Evolutionary conservation across 2,797 vertebrate genomes (phyloP), one percentile per base, ranked within the genome.

Genomic region (Melanotaenia trifasciata): DNA sequence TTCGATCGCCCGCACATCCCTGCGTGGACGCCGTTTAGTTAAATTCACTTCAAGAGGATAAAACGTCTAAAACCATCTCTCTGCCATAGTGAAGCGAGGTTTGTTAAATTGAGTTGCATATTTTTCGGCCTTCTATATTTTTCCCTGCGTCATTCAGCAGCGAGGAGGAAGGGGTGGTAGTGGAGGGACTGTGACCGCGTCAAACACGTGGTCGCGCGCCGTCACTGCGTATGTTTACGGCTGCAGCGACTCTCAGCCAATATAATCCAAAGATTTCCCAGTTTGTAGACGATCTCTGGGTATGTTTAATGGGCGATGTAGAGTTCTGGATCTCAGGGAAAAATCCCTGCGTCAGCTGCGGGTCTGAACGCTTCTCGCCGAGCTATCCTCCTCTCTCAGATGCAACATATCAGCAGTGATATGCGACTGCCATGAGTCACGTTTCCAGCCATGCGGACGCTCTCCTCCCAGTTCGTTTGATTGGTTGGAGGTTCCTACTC

Each of bases 201-300:
- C 18, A 57, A 58, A 74, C 91, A 90, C 90, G 90, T 80, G 88
- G 79, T 81, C 74, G 76, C 35, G 18, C 58, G 40, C 78, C 63
- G 32, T 67, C 45, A 80, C 84, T 88, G 78, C 89, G 84, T 91
- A 87, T 58, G 72, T 3, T 18, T 22, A 28, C 33, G 13, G 12
- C 32, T 54, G 24, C 56, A 64, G 45, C 45, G 18, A 18, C 20
- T 47, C 45, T n/a, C 18, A 4, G 18, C 18, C 6, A 3, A 3
- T 4, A 14, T 14, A 40, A 40, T 40, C 13, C 13, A 14, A 40
- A 3, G 38, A 16, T 40, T 40, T 40, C 14, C 38, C 38, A 40
- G 38, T 40, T 14, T 40, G 6, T 14, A 40, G 14, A 14, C 38
- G 3, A 14, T 16, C 38, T 16, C 13, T 3, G 1, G 38, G 38